A percentile compares a stretch with the other conserved stretches of the same genome.
These are phyloP conservation scores for Plestiodon gilberti DNA, from an alignment of 2,113 vertebrate species.

Conservation along the genomic window DNA sequence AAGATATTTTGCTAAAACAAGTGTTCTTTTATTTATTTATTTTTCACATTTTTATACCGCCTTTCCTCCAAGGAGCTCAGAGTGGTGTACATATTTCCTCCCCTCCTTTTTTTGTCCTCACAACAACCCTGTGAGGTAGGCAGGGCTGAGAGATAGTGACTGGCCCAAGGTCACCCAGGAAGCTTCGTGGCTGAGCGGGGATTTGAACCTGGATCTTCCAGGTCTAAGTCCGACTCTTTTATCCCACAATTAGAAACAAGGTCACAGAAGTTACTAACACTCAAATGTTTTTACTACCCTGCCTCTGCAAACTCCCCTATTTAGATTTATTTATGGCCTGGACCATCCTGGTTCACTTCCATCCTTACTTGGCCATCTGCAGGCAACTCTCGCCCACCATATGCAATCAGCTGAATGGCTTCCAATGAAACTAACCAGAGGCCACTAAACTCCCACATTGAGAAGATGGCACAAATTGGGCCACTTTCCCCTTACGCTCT, in stretches of 20 bases:
- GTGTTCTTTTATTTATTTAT: not conserved
- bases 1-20: not conserved
- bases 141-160: no score
- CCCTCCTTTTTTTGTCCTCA: no score
- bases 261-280: not conserved
- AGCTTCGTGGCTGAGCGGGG: no score
- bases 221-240: no score
- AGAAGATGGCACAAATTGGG: not conserved
- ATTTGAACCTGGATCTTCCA: no score
- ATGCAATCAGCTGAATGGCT: not conserved
- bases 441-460: not conserved
- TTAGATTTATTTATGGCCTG: not conserved
- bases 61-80: no score
- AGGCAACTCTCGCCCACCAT: not conserved
- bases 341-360: no score
- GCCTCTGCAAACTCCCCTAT: not conserved
- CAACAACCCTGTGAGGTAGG: no score
- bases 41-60: not conserved
- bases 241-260: not conserved
- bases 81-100: no score
- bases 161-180: no score
- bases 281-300: not conserved
- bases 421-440: no score
- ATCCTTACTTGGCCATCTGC: not conserved
- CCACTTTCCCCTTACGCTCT: not conserved